Evolutionary conservation across 2,113 vertebrate genomes (phyloP).

Genomic region (Chrysochloris asiatica): DNA sequence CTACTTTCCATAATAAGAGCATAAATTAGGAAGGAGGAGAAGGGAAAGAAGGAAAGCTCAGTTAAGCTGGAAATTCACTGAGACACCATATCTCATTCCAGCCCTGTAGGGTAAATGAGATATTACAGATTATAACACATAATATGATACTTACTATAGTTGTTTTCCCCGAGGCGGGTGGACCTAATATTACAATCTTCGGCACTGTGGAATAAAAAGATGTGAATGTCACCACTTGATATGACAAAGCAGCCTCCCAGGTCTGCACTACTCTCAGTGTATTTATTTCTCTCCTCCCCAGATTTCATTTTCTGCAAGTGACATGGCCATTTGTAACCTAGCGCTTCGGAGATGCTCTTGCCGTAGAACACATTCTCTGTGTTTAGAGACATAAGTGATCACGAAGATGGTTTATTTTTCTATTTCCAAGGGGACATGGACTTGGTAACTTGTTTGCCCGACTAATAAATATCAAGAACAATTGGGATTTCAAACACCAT

Average conservation of each 20-base stretch:
- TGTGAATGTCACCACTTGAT: conserved; percentile 52
- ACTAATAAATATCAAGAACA: conserved; percentile 74
- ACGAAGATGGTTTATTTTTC: conserved; percentile 70
- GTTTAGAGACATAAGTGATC: conserved; percentile 70
- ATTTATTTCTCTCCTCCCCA: conserved; percentile 35
- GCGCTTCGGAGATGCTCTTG: not conserved
- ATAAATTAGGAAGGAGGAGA: not conserved
- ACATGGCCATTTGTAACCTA: conserved; percentile 38
- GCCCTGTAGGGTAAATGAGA: not conserved
- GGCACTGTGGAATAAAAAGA: conserved; percentile 82
- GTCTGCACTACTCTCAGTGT: fast-evolving
- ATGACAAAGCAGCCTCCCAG: not conserved
- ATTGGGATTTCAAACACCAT: conserved; percentile 64
- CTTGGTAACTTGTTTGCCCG: conserved; percentile 61
- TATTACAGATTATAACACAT: not conserved
- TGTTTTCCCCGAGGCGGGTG: conserved; percentile 90
- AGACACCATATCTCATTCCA: not conserved
- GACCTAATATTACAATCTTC: conserved; percentile 88
- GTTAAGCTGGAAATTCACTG: fast-evolving
- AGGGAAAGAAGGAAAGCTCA: not conserved
- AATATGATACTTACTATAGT: conserved; percentile 85
- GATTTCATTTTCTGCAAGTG: conserved; percentile 66
- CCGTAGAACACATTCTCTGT: not conserved
- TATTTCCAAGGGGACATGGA: conserved; percentile 60
- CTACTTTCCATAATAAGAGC: not conserved